A percentile compares a stretch with the other conserved stretches of the same genome.
These are phyloP conservation scores for Hemitrygon akajei DNA, from an alignment of 2,797 vertebrate species.

Conservation along the genomic window DNA sequence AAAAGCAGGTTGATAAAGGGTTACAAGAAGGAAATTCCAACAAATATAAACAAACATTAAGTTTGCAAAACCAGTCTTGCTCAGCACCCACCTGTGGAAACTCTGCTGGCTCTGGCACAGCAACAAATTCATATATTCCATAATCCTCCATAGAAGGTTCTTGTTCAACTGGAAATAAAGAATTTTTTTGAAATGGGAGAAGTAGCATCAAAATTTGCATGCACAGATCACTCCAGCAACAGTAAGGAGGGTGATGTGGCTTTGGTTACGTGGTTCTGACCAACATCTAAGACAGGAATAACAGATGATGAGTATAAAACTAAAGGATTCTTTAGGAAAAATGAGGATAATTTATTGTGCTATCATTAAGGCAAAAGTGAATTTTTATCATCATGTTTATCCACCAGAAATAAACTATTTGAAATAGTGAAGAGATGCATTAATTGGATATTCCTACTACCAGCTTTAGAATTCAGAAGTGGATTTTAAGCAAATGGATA, in stretches of 20 bases:
- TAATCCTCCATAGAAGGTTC: conserved; percentile 90
- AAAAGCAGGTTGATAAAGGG: background rate
- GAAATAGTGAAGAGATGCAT: background rate
- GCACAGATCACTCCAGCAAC: background rate
- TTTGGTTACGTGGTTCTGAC: background rate
- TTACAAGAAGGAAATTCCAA: background rate
- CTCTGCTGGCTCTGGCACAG: conserved; percentile 72
- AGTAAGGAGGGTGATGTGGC: background rate
- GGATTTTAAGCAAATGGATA: background rate
- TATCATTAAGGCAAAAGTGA: background rate
- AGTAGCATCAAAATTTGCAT: background rate
- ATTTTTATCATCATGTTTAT: background rate
- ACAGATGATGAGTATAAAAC: background rate
- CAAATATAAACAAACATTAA: background rate
- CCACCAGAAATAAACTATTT: background rate
- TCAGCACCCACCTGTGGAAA: conserved; percentile 66
- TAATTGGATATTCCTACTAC: background rate
- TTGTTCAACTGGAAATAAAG: conserved; percentile 57
- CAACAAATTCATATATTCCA: conserved; percentile 92
- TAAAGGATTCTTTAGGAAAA: background rate
- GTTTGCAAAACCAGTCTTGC: background rate
- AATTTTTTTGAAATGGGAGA: background rate
- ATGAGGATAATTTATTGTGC: too few relatives aligned
- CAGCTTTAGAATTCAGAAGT: background rate
- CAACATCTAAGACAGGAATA: background rate